Percentiles rank a stretch among this genome's conserved stretches.
phyloP scores from a whole-genome alignment of 2,113 vertebrate genomes.

The Microcebus murinus region DNA sequence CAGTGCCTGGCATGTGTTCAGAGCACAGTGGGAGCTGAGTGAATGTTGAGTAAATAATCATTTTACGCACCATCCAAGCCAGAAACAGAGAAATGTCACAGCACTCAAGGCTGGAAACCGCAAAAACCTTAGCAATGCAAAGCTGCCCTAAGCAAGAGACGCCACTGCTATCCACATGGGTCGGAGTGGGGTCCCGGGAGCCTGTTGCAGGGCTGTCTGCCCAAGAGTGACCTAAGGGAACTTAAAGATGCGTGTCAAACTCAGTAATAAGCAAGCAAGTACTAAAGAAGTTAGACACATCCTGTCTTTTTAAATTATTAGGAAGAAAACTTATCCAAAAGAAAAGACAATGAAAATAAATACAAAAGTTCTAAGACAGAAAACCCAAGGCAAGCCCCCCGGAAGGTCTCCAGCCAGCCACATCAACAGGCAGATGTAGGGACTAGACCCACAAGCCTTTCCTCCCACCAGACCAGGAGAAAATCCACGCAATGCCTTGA shows the following conservation, averaged over 20 bases:
- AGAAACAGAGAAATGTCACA: background rate
- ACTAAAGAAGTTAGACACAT: background rate
- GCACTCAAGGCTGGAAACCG: background rate
- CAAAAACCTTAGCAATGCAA: background rate
- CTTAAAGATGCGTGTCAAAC: background rate
- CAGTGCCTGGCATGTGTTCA: background rate
- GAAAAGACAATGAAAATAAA: background rate
- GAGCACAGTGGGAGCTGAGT: background rate
- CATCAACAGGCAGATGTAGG: fast-evolving
- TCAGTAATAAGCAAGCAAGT: background rate
- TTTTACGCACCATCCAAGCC: background rate
- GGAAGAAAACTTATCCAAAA: background rate
- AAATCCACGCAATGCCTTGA: background rate
- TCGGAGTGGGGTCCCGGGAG: background rate
- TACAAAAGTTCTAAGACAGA: background rate
- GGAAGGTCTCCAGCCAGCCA: background rate
- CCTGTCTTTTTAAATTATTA: background rate
- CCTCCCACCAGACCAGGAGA: background rate
- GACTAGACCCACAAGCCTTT: background rate
- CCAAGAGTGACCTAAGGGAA: background rate
- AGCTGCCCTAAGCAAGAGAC: background rate
- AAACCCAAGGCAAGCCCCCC: background rate
- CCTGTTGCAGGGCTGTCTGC: background rate
- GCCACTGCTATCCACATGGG: no score
- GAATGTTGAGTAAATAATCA: background rate